Evolutionary conservation across 2,888 invertebrate genomes (phyloP).

Genomic region (Hoplodrina blanda): DNA sequence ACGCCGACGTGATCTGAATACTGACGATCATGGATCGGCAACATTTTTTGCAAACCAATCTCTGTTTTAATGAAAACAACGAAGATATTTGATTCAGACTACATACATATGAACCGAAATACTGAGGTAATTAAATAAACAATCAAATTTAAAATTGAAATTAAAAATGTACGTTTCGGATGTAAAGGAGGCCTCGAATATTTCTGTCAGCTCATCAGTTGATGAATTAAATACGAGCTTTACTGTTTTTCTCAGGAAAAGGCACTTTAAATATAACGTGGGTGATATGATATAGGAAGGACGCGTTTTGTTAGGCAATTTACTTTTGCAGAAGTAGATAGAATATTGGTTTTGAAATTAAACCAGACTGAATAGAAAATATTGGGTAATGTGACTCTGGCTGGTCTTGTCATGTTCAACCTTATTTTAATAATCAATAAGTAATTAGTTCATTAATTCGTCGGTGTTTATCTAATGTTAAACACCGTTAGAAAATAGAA

Average conservation of each 20-base stretch:
- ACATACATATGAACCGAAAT: slow-evolving; percentile 28
- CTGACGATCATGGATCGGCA: slow-evolving; percentile 49
- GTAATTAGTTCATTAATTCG: too few relatives aligned
- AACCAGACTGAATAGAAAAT: background rate
- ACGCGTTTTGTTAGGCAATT: background rate
- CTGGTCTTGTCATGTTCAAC: too few relatives aligned
- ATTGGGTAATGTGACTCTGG: background rate
- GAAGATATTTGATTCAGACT: slow-evolving; percentile 49
- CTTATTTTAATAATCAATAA: too few relatives aligned
- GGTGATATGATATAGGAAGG: background rate
- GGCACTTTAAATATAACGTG: slow-evolving; percentile 5
- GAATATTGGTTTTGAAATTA: background rate
- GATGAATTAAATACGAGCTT: slow-evolving; percentile 27
- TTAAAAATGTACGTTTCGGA: slow-evolving; percentile 30
- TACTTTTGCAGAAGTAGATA: background rate
- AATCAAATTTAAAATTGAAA: slow-evolving; percentile 33
- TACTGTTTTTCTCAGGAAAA: slow-evolving; percentile 9
- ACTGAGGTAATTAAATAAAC: slow-evolving; percentile 34
- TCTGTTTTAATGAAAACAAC: slow-evolving; percentile 49
- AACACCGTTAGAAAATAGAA: too few relatives aligned
- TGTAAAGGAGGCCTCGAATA: slow-evolving; percentile 12
- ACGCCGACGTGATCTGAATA: slow-evolving; percentile 68
- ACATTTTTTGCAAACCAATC: slow-evolving; percentile 61
- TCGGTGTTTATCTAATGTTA: too few relatives aligned
- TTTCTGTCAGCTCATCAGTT: slow-evolving; percentile 26